phyloP scores from a whole-genome alignment of 2,888 invertebrate species.

The Cepaea hortensis region DNA sequence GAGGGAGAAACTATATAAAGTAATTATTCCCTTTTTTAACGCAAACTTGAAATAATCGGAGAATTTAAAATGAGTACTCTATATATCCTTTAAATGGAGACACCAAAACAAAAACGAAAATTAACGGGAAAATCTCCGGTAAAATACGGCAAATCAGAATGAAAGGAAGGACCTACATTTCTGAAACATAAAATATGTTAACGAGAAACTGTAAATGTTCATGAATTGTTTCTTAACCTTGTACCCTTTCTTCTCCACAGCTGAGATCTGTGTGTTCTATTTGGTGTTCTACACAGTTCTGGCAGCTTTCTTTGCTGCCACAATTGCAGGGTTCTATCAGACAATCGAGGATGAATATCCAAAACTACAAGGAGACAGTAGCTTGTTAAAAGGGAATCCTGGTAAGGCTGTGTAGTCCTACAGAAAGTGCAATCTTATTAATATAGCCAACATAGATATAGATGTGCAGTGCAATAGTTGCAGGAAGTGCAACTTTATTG shows the following conservation, averaged over 20 bases:
- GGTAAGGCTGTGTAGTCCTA: constrained; percentile 80
- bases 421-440: not conserved
- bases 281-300: constrained; percentile 94
- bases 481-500: not conserved
- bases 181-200: no score
- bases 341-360: constrained; percentile 70
- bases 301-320: constrained; percentile 94
- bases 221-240: not conserved
- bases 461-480: not conserved
- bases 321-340: constrained; percentile 89
- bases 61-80: no score
- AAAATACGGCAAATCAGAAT: no score
- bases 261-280: constrained; percentile 96
- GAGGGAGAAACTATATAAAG: no score
- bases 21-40: no score
- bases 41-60: no score
- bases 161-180: no score
- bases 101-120: no score
- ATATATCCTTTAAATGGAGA: no score
- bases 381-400: constrained; percentile 83
- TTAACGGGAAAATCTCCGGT: no score
- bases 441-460: not conserved
- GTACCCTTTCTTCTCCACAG: constrained; percentile 55
- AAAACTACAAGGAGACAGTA: constrained; percentile 64
- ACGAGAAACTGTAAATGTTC: not conserved